Evolutionary conservation across 2,888 invertebrate species (phyloP).

Genomic region (Hydraecia micacea): DNA sequence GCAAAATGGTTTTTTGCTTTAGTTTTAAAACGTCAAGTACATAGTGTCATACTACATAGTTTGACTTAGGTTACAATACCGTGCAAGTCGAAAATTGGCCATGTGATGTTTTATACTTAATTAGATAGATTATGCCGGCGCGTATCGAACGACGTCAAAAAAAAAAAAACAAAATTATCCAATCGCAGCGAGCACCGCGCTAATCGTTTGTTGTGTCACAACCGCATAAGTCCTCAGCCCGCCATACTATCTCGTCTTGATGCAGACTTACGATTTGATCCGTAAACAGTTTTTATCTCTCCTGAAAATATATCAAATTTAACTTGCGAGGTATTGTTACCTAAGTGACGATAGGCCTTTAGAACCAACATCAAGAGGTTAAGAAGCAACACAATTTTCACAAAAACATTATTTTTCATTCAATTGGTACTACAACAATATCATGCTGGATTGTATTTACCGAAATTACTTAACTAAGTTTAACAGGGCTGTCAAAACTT

Average conservation of each 20-base stretch:
- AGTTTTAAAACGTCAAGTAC: not conserved
- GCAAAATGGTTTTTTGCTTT: not conserved
- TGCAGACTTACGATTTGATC: not conserved
- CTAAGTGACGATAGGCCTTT: not conserved
- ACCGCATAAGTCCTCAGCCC: not conserved
- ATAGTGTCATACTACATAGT: too few species aligned
- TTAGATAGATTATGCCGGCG: too few species aligned
- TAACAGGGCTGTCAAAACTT: conserved; percentile 29
- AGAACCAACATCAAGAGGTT: not conserved
- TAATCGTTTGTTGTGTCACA: not conserved
- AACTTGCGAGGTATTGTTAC: not conserved
- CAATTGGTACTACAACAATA: not conserved
- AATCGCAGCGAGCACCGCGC: too few species aligned
- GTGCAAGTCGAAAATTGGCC: too few species aligned
- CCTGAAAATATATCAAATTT: not conserved
- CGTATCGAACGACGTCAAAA: too few species aligned
- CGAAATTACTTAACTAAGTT: conserved; percentile 7
- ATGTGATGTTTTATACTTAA: too few species aligned
- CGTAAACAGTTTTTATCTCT: not conserved
- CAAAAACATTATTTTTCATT: not conserved
- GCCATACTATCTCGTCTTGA: not conserved
- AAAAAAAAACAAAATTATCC: not conserved
- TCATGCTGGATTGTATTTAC: not conserved
- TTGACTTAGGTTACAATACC: too few species aligned
- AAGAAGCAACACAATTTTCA: not conserved